These are phyloP conservation scores for Scaeva pyrastri DNA, from an alignment of 2,888 invertebrate genomes.

Conservation along the genomic window DNA sequence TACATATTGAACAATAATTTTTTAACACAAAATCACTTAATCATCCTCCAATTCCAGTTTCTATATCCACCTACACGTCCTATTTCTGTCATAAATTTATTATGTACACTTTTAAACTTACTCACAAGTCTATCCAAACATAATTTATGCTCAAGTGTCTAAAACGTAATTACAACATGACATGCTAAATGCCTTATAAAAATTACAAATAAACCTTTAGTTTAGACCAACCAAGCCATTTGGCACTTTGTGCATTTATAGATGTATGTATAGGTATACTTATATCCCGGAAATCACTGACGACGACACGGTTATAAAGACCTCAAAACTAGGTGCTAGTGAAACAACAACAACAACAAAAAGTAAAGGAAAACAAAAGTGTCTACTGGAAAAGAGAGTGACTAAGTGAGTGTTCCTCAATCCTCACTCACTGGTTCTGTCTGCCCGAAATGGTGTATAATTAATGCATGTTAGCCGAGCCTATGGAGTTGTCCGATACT, in stretches of 20 bases:
- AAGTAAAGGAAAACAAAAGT: conserved; percentile 24
- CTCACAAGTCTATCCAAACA: conserved; percentile 48
- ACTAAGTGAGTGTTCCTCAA: conserved; percentile 71
- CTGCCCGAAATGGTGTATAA: conserved; percentile 63
- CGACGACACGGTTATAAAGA: conserved; percentile 72
- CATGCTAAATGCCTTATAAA: conserved; percentile 72
- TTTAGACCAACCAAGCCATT: conserved; percentile 57
- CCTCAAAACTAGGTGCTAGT: conserved; percentile 34
- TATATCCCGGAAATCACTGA: conserved; percentile 69
- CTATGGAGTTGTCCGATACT: conserved; percentile 70
- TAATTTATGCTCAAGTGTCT: conserved; percentile 73
- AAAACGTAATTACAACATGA: conserved; percentile 72
- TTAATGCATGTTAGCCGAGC: conserved; percentile 65
- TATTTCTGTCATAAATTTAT: conserved; percentile 65
- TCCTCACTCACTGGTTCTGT: conserved; percentile 67
- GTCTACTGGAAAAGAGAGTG: conserved; percentile 43
- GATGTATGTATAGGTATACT: no score
- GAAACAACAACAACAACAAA: conserved; percentile 8
- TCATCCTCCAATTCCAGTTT: background rate
- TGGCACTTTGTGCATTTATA: conserved; percentile 20
- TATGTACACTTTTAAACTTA: conserved; percentile 51
- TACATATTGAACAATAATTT: background rate
- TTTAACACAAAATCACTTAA: background rate
- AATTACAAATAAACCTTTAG: conserved; percentile 39
- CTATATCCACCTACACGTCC: conserved; percentile 62